phyloP scores from a whole-genome alignment of 2,888 invertebrate species.

The Andrena marginata region DNA sequence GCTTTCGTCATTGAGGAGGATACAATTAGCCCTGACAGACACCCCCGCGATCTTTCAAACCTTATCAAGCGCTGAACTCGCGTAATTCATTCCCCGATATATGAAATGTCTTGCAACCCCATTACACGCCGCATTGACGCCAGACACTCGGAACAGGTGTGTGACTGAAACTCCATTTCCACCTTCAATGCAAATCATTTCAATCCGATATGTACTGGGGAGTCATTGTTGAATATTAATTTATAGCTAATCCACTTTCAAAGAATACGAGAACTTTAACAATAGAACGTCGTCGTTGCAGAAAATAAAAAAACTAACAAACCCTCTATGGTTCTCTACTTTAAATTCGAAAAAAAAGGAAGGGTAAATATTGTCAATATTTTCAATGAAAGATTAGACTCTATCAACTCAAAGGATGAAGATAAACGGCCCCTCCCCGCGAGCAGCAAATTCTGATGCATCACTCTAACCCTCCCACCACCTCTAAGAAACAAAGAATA shows the following conservation, averaged over 20 bases:
- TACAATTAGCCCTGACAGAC: background rate
- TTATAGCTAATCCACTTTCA: background rate
- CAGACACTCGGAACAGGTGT: background rate
- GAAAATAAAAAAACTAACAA: background rate
- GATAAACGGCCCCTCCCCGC: background rate
- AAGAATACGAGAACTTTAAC: background rate
- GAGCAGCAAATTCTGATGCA: background rate
- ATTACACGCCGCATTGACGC: slow-evolving; percentile 4
- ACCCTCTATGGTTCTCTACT: background rate
- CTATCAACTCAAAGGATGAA: background rate
- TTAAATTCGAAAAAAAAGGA: background rate
- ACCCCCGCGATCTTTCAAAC: background rate
- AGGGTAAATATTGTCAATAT: no score
- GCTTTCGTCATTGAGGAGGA: background rate
- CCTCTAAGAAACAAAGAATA: background rate
- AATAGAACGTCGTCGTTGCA: background rate
- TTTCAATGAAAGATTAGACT: no score
- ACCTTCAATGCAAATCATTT: background rate
- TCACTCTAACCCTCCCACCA: background rate
- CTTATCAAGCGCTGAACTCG: slow-evolving; percentile 28
- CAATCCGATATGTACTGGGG: background rate
- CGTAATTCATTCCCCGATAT: slow-evolving; percentile 35
- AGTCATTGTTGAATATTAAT: background rate
- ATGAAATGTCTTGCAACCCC: slow-evolving; percentile 28
- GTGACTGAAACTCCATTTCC: slow-evolving; percentile 17